Base-by-base conservation (phyloP, 2,888 invertebrate species). In the Galerucella nymphaeae region DNA sequence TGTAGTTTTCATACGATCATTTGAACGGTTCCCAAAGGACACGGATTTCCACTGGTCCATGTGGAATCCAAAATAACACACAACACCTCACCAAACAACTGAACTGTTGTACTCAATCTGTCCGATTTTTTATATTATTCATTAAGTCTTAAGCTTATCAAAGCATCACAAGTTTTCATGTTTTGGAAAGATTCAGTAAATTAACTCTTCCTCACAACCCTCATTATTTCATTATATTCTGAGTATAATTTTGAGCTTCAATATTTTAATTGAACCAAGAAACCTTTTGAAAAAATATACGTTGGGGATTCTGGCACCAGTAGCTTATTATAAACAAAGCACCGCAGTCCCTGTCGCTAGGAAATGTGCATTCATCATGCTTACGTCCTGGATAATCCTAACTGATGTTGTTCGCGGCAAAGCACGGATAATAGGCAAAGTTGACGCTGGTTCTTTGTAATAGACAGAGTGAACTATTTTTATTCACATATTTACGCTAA, bases 361-460 rank as follows among this genome's bases (percentile, higher is more conserved):
- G 55, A 70, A 69, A 72, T 70, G 48, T 38, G 64, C 65, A 75
- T 75, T 75, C 67, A 72, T 75, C 75, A 67, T 72, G 65, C 72
- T 75, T 72, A 75, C 63, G 67, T 75, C 66, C 59, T 63, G 70
- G 72, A 70, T 75, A 75, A 75, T 75, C 72, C 66, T 75, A 70
- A 75, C 72, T 70, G 71, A 75, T 75, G 75, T 70, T 75, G 75
- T 75, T 75, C 66, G 58, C 70, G 55, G 59, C 66, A 72, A 72
- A 72, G 72, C 70, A 72, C n/a, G 75, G 72, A 72, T 75, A 72
- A 75, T 72, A 75, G 72, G 73, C 58, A 66, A 68, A 73, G 70
- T 70, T 71, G 70, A 64, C 64, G 72, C 55, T 65, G 69, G 68
- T 69, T 61, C 58, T 55, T 66, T 63, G 70, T 64, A 70, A 71